Evolutionary conservation across 2,113 vertebrate species (phyloP).

Genomic region (Syrrhaptes paradoxus): DNA sequence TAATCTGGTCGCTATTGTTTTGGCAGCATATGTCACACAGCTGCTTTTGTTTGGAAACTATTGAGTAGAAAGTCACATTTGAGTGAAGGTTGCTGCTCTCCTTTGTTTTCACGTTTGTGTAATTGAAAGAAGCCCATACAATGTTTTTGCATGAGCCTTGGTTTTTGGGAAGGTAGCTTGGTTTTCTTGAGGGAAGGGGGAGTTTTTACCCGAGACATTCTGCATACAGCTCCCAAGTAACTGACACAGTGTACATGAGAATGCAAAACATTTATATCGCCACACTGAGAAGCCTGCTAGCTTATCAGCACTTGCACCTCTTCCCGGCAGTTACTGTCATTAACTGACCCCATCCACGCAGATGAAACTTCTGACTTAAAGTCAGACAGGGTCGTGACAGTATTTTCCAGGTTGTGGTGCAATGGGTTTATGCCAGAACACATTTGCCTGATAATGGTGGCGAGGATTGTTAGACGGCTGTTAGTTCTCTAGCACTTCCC

Average conservation of each 20-base stretch:
- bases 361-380: background rate
- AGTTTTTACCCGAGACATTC: background rate
- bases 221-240: background rate
- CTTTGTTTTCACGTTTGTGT: background rate
- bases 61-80: background rate
- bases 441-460: background rate
- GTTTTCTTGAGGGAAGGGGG: background rate
- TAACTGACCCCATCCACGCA: background rate
- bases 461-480: background rate
- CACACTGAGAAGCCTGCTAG: fast-evolving
- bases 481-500: background rate
- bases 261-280: background rate
- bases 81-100: background rate
- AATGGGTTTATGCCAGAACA: background rate
- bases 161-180: background rate
- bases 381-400: background rate
- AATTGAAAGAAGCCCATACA: background rate
- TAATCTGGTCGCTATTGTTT: slow-evolving; percentile 51
- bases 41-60: slow-evolving; percentile 37
- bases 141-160: background rate
- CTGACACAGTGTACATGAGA: background rate
- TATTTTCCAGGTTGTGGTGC: background rate
- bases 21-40: background rate
- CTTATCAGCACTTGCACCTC: background rate
- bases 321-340: background rate